Conservation (phyloP, 2,797 vertebrate genomes). For the Liasis olivaceus region DNA sequence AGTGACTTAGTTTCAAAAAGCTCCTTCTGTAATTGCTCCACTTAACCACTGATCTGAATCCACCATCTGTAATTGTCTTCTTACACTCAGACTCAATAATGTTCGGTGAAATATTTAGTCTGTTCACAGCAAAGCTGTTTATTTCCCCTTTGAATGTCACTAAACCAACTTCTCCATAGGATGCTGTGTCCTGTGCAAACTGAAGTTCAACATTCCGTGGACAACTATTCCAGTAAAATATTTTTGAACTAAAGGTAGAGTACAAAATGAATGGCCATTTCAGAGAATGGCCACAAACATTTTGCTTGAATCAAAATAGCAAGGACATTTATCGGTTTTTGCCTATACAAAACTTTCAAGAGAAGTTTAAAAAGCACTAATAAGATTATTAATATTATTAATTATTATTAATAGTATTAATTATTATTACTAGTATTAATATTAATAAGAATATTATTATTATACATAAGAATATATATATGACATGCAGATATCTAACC, state of each 20-base stretch:
- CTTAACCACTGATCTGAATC: conserved; percentile 39
- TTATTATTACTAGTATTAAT: no score
- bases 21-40: conserved; percentile 16
- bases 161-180: background rate
- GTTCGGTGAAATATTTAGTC: conserved; percentile 11
- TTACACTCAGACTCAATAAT: conserved; percentile 10
- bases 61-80: conserved; percentile 30
- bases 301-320: background rate
- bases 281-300: background rate
- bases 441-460: no score
- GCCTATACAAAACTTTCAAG: background rate
- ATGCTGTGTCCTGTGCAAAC: background rate
- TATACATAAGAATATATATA: no score
- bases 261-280: background rate
- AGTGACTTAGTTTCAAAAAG: conserved; percentile 5
- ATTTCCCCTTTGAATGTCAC: background rate
- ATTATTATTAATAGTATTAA: no score
- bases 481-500: background rate
- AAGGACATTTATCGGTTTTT: background rate
- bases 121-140: background rate
- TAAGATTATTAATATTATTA: background rate
- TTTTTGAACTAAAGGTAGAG: background rate
- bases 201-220: background rate
- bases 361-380: background rate
- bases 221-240: background rate